Evolutionary conservation across 2,888 invertebrate genomes (phyloP), one percentile per base, ranked within the genome.

Genomic region (Gymnocheta viridis): DNA sequence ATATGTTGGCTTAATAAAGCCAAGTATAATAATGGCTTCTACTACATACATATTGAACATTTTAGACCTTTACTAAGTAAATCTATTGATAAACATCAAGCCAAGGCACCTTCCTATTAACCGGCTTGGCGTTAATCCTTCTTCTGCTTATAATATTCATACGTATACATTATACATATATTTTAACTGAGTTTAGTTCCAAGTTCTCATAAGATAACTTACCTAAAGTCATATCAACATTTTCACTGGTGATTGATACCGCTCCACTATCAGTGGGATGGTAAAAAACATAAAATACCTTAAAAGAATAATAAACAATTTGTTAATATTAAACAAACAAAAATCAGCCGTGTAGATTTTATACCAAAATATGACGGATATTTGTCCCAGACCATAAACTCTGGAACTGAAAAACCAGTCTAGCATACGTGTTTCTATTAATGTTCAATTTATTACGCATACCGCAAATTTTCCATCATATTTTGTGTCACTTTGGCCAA

Each of bases 151-250:
- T n/a, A n/a, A 41, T n/a, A n/a, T 4, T 3, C 4, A 32, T 32
- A 32, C 32, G 9, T 32, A 32, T 32, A 7, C 7, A 32, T 32
- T 32, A 32, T 32, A 32, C 7, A 38, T 14, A 41, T 41, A 41
- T 38, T 38, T 12, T 10, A 38, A 38, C 10, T 10, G 9, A 38
- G 38, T 41, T 41, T 4, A n/a, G n/a, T n/a, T n/a, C n/a, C n/a
- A 41, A 41, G 41, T 41, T 41, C 14, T n/a, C 41, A 41, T 41
- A 14, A 41, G 2, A 41, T 14, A 12, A 89, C 94, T 94, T 93
- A 97, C 97, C 96, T 94, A 97, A 93, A 86, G 95, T 95, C 94
- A 95, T 95, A 93, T 96, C 96, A 93, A 97, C 94, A 93, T 96
- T 97, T 91, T 95, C 94, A 92, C 95, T 94, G 86, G 95, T 96